These are phyloP conservation scores for Aurelia aurita DNA, from an alignment of 30 jellyfish, hydroid and myxozoan species.

Conservation along the genomic window DNA sequence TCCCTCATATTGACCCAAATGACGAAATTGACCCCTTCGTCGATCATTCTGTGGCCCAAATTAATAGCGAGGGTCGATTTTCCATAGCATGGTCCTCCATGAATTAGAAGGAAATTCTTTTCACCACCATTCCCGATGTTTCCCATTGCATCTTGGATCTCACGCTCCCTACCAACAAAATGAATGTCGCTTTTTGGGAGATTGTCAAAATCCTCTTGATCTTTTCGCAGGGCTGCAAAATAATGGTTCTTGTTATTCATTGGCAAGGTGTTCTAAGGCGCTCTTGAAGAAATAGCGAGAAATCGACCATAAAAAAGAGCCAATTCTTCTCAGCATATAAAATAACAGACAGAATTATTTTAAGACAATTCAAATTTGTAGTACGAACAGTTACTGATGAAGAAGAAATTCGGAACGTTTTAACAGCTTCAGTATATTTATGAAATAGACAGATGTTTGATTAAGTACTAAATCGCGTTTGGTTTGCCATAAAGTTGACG, in stretches of 20 bases:
- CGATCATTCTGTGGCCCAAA: slow-evolving; percentile 17
- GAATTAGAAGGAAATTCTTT: background rate
- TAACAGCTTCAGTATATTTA: too few species aligned
- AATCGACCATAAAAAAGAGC: too few species aligned
- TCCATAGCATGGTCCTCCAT: slow-evolving; percentile 43
- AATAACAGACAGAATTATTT: too few species aligned
- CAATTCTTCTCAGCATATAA: too few species aligned
- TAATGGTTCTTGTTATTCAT: background rate
- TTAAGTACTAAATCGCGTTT: too few species aligned
- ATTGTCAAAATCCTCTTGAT: slow-evolving; percentile 21
- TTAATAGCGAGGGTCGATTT: slow-evolving; percentile 12
- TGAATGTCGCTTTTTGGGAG: background rate
- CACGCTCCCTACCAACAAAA: slow-evolving; percentile 16
- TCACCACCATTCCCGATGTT: background rate
- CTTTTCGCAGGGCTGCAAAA: slow-evolving; percentile 15
- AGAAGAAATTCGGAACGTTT: too few species aligned
- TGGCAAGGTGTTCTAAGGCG: background rate
- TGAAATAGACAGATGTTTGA: too few species aligned
- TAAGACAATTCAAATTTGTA: too few species aligned
- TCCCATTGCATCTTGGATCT: background rate
- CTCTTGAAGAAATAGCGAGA: background rate
- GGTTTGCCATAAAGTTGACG: too few species aligned
- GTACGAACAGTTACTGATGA: too few species aligned
- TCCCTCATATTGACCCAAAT: slow-evolving; percentile 53
- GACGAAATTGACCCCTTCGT: slow-evolving; percentile 14